These are phyloP conservation scores for Aspidiotus rigidus DNA, from an alignment of 2,888 invertebrate species.

Conservation along the genomic window DNA sequence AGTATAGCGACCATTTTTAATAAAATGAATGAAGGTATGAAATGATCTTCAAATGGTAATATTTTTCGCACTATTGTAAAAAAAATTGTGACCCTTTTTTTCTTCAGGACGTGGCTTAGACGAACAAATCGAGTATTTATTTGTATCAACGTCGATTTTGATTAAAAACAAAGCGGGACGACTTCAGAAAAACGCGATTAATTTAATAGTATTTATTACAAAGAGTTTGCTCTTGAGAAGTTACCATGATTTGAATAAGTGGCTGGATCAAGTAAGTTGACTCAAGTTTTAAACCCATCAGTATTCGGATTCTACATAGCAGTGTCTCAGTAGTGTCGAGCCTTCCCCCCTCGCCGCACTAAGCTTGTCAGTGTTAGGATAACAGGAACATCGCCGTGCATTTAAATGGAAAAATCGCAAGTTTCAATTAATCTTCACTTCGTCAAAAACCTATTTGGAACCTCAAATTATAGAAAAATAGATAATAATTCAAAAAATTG, in stretches of 20 bases:
- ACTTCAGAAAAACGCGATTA: slow-evolving; percentile 3
- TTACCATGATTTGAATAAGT: background rate
- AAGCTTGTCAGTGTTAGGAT: too few species aligned
- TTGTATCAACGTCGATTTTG: background rate
- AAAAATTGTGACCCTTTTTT: background rate
- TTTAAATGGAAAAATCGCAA: too few species aligned
- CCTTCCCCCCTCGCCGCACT: too few species aligned
- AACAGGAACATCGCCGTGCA: too few species aligned
- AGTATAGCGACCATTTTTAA: slow-evolving; percentile 19
- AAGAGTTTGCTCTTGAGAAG: slow-evolving; percentile 11
- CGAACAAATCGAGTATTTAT: background rate
- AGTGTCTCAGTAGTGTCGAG: too few species aligned
- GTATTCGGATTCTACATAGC: too few species aligned
- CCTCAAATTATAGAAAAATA: too few species aligned
- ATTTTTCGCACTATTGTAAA: background rate
- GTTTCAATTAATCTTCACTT: too few species aligned
- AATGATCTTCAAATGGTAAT: background rate
- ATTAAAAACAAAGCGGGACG: background rate
- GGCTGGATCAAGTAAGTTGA: slow-evolving; percentile 9
- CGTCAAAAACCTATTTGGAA: too few species aligned
- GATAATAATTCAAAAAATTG: too few species aligned
- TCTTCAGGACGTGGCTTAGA: background rate
- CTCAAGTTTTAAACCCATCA: too few species aligned
- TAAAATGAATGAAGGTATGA: slow-evolving; percentile 14
- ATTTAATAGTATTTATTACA: slow-evolving; percentile 7